Evolutionary conservation across 2,797 vertebrate genomes (phyloP).

Genomic region (Rhyacichthys aspro): DNA sequence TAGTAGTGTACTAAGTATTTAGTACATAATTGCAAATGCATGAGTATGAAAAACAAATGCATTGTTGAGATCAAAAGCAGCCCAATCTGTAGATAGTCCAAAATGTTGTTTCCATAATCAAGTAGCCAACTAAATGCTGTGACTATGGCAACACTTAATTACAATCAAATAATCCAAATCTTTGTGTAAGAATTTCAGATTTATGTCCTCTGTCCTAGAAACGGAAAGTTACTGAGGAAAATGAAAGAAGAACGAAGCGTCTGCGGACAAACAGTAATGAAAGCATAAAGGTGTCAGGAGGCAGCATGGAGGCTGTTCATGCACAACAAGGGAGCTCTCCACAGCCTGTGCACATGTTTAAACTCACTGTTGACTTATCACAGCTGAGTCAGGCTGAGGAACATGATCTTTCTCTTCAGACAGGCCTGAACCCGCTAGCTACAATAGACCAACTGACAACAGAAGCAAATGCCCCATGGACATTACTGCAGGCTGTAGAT

Average conservation of each 20-base stretch:
- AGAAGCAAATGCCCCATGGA: constrained; percentile 40
- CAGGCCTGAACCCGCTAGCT: constrained; percentile 18
- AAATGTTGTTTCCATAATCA: no score
- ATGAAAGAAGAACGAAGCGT: constrained; percentile 57
- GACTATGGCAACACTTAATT: no score
- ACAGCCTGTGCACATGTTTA: no score
- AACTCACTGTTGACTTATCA: background rate
- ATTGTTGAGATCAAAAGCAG: no score
- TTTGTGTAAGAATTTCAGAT: background rate
- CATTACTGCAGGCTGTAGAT: constrained; percentile 52
- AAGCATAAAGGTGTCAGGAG: constrained; percentile 2
- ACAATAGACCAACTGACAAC: constrained; percentile 7
- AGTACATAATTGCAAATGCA: no score
- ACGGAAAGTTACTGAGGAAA: constrained; percentile 56
- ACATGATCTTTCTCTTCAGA: constrained; percentile 16
- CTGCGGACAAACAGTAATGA: constrained; percentile 16
- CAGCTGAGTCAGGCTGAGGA: background rate
- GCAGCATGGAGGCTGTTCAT: background rate
- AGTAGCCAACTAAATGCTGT: no score
- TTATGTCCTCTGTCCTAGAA: constrained; percentile 59
- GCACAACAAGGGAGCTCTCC: background rate
- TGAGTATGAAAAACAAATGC: no score
- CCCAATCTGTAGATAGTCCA: no score
- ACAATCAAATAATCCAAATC: no score
- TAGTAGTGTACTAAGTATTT: no score